Base-by-base conservation (phyloP, 2,113 vertebrate genomes). In the Furnarius figulus region DNA sequence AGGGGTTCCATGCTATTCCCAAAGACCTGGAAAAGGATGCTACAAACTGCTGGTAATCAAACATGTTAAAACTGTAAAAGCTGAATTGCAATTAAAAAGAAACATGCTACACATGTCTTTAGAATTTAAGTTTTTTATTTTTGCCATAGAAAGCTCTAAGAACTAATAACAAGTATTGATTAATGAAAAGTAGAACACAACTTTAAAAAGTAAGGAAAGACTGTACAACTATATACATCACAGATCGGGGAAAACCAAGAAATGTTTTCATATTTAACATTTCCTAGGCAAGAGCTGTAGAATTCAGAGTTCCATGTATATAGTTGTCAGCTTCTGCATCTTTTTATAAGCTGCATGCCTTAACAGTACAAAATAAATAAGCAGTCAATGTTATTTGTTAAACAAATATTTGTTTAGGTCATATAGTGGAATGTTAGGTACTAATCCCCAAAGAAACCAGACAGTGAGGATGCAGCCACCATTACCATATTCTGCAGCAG, bases 131-230 rank as follows among this genome's bases (percentile, higher is more conserved):
- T 52, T 97, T 98, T 98, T 89, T 93, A 74, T 89, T 98, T 98
- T 97, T 97, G 97, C 97, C 97, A 97, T 98, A 98, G 97, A 98
- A 98, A 98, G 97, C 97, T 98, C 98, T 98, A 98, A 96, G 97
- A 98, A 98, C 98, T 98, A 98, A 92, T 97, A 97, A 92, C 96
- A 98, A 90, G 67, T 97, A 95, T 93, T 65, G 84, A 96, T 96
- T 98, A 98, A 97, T 97, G 95, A 96, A 95, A 98, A 97, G 95
- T 89, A 97, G 94, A 98, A 97, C 95, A 98, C 95, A 97, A 97
- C 84, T 97, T 97, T 85, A 74, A 87, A 97, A 96, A 97, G 95
- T 95, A 97, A 82, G 92, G 92, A 96, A 97, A 97, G 93, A 90
- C 94, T 98, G 96, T 98, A 98, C 98, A 98, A 94, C 81, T 97